Base-by-base conservation (phyloP, 2,888 invertebrate genomes). In the Cloeon dipterum region DNA sequence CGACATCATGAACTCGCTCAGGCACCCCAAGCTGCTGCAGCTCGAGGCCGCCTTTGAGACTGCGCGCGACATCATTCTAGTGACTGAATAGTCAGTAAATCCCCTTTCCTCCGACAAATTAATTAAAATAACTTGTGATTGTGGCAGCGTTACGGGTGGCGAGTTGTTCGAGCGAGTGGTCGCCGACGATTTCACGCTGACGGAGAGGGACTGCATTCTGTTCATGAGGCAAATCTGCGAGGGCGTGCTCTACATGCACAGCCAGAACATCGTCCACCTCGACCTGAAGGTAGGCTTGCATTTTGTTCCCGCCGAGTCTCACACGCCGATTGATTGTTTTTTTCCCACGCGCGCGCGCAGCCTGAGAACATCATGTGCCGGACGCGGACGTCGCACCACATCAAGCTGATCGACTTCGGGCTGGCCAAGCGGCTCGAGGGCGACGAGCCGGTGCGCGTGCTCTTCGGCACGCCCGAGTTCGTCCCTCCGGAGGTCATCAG, bases 291-390 rank as follows among this genome's bases (percentile, higher is more conserved):
- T 72, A 49, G 46, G 44, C 42, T 20, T 20, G 20, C 20, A 21
- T 21, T 21, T 10, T 21, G 10, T 21, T 10, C 21, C 21, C 7
- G 21, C 21, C 10, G 7, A 7, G 7, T 21, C 26, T 26, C 11
- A 26, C n/a, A n/a, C n/a, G n/a, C n/a, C n/a, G n/a, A 17, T 32
- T 40, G 11, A 26, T n/a, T n/a, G n/a, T n/a, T n/a, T n/a, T n/a
- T n/a, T n/a, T n/a, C n/a, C n/a, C n/a, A n/a, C n/a, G n/a, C n/a
- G n/a, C n/a, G n/a, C n/a, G n/a, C n/a, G 29, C 55, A 75, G 68
- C 91, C 93, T 0, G 93, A 93, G 57, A 94, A 94, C 54, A 88
- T 94, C 37, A 75, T 94, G 65, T 93, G 89, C 55, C 68, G 79
- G 37, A 77, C 78, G 4, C 65, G 77, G 40, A 78, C 78, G 26